Base-by-base conservation (phyloP, 2,797 vertebrate genomes). In the Aeoliscus strigatus region DNA sequence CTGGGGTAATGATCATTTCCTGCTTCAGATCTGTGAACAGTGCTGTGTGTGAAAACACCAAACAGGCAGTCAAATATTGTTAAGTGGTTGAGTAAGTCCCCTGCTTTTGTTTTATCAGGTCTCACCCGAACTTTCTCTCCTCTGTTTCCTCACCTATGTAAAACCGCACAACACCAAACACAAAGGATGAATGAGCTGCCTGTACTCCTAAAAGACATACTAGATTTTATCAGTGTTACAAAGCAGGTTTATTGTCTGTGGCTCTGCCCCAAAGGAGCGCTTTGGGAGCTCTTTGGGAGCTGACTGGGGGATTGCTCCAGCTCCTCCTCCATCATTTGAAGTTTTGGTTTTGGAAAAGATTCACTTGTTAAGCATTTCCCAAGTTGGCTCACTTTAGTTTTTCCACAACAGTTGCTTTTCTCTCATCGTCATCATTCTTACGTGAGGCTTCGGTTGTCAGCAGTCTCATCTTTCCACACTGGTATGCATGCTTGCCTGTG, bases 401-500 rank as follows among this genome's bases (percentile, higher is more conserved):
- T 77, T 61, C 62, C 65, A 60, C 46, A 33, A 27, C 16, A 14
- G 26, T 46, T 39, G 34, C 23, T 70, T 67, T 66, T 51, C 14
- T 63, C 43, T 51, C 37, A 16, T 12, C 53, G 52, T 65, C 74
- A 60, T 66, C 54, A 35, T 45, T 75, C 39, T 71, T 73, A 29
- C 26, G 37, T 12, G 3, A 16, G 14, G 39, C 41, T 47, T 74
- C 41, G 59, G 30, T 48, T 73, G 73, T 71, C 51, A 66, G 39
- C 64, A 14, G 60, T 45, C 45, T 39, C 5, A 13, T 56, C 65
- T 77, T 85, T 68, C 71, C 64, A 68, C 60, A 15, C 56, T 44
- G 55, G 68, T 75, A 4, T 56, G 27, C 11, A 21, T 28, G 30
- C 4, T 6, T 34, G 28, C n/a, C 24, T 21, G 15, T 40, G 35